Conservation (phyloP, 2,113 vertebrate species). For the Trachemys scripta region DNA sequence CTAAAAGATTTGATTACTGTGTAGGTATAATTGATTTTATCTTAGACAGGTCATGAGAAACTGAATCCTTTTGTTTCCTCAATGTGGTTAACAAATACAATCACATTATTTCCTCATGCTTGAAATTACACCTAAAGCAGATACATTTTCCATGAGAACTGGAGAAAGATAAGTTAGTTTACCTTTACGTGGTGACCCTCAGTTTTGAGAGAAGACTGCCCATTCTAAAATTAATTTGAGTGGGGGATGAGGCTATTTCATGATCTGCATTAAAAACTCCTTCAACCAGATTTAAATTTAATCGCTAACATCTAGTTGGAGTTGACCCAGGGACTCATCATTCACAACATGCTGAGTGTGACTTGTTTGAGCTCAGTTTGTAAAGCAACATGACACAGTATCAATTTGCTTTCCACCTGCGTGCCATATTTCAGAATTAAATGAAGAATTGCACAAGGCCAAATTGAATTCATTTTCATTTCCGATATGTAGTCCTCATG, state of each 20-base stretch:
- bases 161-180: not conserved
- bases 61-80: not conserved
- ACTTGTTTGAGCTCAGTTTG: not conserved
- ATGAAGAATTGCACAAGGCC: constrained; percentile 15
- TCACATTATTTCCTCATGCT: not conserved
- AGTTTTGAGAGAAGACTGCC: constrained; percentile 11
- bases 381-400: constrained; percentile 18
- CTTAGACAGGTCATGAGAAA: not conserved
- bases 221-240: not conserved
- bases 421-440: constrained; percentile 1
- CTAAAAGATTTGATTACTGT: not conserved
- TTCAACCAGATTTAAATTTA: not conserved
- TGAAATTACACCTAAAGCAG: not conserved
- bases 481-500: not conserved
- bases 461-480: constrained; percentile 38
- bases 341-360: not conserved
- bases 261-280: not conserved
- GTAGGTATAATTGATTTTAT: constrained; percentile 18
- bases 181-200: not conserved
- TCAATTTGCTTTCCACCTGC: constrained; percentile 5
- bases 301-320: not conserved
- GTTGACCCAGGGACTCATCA: not conserved
- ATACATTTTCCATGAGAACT: constrained; percentile 1
- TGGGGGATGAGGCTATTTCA: not conserved
- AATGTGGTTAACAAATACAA: not conserved